Conservation (phyloP, 2,113 vertebrate species). For the Eurystomus gularis region DNA sequence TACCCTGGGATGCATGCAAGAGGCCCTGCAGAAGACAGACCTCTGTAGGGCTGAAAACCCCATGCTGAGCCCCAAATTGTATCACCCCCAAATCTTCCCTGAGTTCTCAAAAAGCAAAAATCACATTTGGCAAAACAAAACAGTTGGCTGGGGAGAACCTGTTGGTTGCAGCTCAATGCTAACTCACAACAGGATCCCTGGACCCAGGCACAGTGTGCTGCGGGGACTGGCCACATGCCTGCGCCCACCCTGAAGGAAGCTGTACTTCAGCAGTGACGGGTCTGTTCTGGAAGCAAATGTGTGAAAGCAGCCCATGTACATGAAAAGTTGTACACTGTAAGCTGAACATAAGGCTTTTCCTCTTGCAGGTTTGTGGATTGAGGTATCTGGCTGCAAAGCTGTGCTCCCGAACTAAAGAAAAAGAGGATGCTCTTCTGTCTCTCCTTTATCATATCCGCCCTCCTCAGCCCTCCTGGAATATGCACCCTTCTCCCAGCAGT, state of each 20-base stretch:
- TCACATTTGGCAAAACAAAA: conserved; percentile 24
- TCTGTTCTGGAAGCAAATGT: background rate
- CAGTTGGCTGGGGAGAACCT: background rate
- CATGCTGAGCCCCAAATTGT: background rate
- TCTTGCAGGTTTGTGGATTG: conserved; percentile 70
- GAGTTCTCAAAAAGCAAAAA: background rate
- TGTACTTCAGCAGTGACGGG: background rate
- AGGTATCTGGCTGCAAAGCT: conserved; percentile 71
- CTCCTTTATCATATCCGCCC: background rate
- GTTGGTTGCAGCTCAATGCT: background rate
- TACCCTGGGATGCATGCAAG: background rate
- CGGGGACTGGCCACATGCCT: background rate
- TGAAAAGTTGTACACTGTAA: background rate
- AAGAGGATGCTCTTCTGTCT: conserved; percentile 12
- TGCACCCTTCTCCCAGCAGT: background rate
- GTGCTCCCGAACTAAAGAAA: conserved; percentile 74
- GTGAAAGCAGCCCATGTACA: background rate
- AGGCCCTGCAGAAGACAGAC: background rate
- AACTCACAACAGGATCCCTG: background rate
- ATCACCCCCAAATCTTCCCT: background rate
- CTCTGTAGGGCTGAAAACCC: background rate
- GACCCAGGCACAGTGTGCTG: rapidly evolving
- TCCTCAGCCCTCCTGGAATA: background rate
- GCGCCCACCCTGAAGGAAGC: background rate
- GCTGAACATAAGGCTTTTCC: background rate